Percentiles rank a stretch among this genome's conserved stretches.
Evolutionary conservation across 2,888 invertebrate species (phyloP).

Genomic region (Acleris literana): DNA sequence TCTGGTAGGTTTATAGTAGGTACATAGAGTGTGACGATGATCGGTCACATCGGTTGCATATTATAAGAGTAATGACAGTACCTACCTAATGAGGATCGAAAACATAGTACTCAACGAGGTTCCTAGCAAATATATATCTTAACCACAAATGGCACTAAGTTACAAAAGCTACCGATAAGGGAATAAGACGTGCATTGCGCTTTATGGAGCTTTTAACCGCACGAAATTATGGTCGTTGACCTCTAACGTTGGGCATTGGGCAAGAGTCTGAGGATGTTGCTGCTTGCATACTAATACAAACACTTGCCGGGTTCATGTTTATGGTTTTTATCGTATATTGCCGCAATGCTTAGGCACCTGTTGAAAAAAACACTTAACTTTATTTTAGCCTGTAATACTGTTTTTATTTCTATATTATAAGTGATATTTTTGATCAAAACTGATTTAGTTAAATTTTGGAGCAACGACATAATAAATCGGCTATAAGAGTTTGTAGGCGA

Average conservation of each 20-base stretch:
- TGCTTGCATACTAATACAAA: conserved; percentile 63
- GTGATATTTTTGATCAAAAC: no score
- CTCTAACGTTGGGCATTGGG: conserved; percentile 60
- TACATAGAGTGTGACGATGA: not conserved
- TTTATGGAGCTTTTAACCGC: conserved; percentile 36
- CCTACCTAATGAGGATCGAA: no score
- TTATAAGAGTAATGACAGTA: not conserved
- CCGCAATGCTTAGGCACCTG: not conserved
- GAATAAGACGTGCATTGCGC: conserved; percentile 33
- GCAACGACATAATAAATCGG: no score
- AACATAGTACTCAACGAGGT: no score
- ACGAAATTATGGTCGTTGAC: conserved; percentile 64
- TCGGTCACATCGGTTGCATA: conserved; percentile 1
- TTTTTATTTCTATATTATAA: no score
- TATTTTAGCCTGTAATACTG: no score
- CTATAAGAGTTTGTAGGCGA: no score
- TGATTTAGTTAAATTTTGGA: no score
- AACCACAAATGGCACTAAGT: conserved; percentile 5
- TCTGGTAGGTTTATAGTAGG: not conserved
- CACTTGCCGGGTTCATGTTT: conserved; percentile 39
- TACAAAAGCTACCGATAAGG: conserved; percentile 25
- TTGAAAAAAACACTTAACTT: no score
- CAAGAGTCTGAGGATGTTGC: conserved; percentile 55
- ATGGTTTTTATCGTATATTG: conserved; percentile 35
- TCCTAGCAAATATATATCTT: not conserved